A percentile compares a stretch with the other conserved stretches of the same genome.
Conservation (phyloP, 2,113 vertebrate species). For the Petrocephalus zakoni region DNA sequence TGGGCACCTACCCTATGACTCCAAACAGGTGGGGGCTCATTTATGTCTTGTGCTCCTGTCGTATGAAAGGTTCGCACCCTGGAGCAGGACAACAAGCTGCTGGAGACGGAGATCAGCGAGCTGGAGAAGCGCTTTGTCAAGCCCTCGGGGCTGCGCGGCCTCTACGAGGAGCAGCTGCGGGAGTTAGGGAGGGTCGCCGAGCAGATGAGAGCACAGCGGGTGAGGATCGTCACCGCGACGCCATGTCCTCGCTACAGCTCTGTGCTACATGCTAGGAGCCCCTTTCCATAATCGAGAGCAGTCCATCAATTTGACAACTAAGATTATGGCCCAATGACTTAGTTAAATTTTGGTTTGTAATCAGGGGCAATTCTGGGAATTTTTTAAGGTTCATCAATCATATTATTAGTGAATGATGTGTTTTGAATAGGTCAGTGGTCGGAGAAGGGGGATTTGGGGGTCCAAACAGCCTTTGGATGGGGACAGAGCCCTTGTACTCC, state of each 20-base stretch:
- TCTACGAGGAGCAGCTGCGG: constrained; percentile 58
- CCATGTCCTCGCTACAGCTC: not conserved
- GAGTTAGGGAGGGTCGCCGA: constrained; percentile 55
- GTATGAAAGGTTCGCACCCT: constrained; percentile 56
- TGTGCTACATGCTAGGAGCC: not conserved
- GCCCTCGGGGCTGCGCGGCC: constrained; percentile 49
- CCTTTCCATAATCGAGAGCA: not conserved
- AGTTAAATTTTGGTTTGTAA: not conserved
- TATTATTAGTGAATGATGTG: not conserved
- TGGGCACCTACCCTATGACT: not conserved
- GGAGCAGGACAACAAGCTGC: constrained; percentile 52
- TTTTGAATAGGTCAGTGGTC: not conserved
- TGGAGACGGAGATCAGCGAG: constrained; percentile 53
- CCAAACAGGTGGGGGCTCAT: not conserved
- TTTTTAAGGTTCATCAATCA: not conserved
- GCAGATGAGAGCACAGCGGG: constrained; percentile 54
- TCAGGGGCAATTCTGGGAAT: not conserved
- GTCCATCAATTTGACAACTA: not conserved
- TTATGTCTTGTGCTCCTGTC: not conserved
- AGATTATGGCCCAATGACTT: too few relatives aligned
- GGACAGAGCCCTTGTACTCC: not conserved
- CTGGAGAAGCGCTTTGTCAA: constrained; percentile 42
- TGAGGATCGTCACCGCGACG: constrained; percentile 29
- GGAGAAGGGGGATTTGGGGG: not conserved
- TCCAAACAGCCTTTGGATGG: not conserved